phyloP scores from a whole-genome alignment of 2,888 invertebrate genomes.

The Dryobota labecula region DNA sequence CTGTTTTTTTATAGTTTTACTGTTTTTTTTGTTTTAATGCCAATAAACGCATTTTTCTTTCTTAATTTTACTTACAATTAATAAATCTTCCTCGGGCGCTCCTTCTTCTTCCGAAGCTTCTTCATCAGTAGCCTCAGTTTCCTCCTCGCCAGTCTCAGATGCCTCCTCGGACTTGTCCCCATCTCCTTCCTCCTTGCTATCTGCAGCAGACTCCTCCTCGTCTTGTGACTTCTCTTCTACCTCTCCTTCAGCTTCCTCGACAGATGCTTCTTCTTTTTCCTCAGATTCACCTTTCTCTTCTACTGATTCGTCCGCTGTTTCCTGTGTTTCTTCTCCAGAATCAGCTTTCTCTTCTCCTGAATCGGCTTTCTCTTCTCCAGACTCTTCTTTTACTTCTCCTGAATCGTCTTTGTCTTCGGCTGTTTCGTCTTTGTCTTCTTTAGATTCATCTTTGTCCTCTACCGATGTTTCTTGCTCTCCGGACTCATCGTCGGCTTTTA shows the following conservation, averaged over 20 bases:
- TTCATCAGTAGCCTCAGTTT: conserved; percentile 61
- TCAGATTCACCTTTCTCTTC: conserved; percentile 72
- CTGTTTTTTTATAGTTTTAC: neutral
- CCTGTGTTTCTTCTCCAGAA: conserved; percentile 73
- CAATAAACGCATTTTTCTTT: no score
- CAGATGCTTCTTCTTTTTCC: conserved; percentile 73
- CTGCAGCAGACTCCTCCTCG: conserved; percentile 56
- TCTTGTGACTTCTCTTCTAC: conserved; percentile 69
- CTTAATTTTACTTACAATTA: conserved; percentile 85
- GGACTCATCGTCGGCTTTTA: conserved; percentile 77
- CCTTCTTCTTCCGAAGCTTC: conserved; percentile 79
- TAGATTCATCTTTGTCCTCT: conserved; percentile 66
- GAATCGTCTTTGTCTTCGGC: conserved; percentile 77
- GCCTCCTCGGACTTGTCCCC: conserved; percentile 72
- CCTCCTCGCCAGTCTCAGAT: conserved; percentile 72
- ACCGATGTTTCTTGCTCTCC: conserved; percentile 73
- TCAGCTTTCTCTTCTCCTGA: conserved; percentile 80
- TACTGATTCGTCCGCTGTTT: conserved; percentile 70
- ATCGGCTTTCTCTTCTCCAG: conserved; percentile 80
- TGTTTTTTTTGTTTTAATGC: neutral
- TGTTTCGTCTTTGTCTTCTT: conserved; percentile 69
- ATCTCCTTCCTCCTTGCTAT: conserved; percentile 64
- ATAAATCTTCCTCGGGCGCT: conserved; percentile 92
- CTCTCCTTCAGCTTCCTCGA: conserved; percentile 69
- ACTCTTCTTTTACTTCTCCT: conserved; percentile 72